Conservation (phyloP, 2,113 vertebrate species). For the Porphyrio hochstetteri region DNA sequence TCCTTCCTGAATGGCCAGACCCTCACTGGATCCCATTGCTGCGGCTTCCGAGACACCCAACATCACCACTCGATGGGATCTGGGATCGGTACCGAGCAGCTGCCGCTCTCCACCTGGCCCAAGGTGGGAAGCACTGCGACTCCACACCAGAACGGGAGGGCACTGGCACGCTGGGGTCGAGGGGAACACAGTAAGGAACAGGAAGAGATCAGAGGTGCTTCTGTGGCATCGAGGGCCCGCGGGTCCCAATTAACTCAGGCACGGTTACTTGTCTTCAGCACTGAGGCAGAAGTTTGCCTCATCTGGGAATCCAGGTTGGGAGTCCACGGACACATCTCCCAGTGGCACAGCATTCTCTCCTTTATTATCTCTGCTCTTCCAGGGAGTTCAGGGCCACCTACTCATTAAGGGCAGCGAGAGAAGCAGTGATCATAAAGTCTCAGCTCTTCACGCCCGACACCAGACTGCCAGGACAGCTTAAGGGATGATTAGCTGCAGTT, state of each 20-base stretch:
- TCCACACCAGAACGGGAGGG: accelerated
- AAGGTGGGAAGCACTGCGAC: neutral
- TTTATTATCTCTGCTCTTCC: neutral
- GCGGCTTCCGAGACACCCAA: neutral
- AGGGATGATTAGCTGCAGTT: neutral
- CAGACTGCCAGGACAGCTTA: neutral
- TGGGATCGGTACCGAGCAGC: accelerated
- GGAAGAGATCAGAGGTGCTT: neutral
- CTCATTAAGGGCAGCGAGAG: neutral
- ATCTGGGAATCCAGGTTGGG: neutral
- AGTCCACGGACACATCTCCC: neutral
- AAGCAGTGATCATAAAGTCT: neutral
- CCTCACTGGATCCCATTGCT: neutral
- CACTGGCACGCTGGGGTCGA: accelerated
- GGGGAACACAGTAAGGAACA: accelerated
- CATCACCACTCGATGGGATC: accelerated
- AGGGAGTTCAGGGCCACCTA: neutral
- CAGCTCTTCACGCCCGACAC: neutral
- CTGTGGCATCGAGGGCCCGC: neutral
- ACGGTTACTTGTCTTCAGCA: neutral
- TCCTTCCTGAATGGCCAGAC: accelerated
- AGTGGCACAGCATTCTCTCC: neutral
- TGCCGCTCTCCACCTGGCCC: neutral
- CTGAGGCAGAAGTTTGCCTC: neutral
- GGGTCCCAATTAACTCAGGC: neutral